Evolutionary conservation across 2,113 vertebrate species (phyloP), one percentile per base, ranked within the genome.

Genomic region (Rhynchomys soricoides): DNA sequence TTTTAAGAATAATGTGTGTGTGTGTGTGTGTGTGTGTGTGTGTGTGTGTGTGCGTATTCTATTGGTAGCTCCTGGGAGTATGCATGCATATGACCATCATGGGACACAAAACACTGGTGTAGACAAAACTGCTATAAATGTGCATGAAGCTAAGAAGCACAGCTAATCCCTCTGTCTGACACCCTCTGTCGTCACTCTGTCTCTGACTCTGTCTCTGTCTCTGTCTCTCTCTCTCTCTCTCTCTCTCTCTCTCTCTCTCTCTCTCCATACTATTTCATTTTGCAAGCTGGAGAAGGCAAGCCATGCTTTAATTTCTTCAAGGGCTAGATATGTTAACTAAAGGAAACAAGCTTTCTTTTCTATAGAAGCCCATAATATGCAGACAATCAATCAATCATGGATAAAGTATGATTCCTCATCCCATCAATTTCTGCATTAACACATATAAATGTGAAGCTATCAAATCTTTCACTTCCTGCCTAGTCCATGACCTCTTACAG

Each of bases 391-490:
- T 89, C 48, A 88, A 26, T 34, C 50, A 85, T 22, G 22, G 68
- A 93, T 94, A 45, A 73, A 45, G 8, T 71, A 34, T 45, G 52
- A 31, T 73, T 75, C 21, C 31, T 89, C 55, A 57, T 81, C 9
- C 43, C 21, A 79, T 91, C 34, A 43, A 1, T 73, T 93, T 96
- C 62, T 73, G 22, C 57, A 57, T 83, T 94, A 95, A 55, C 15
- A 86, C 66, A 45, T 43, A 50, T 86, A 16, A 59, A n/a, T 70
- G 59, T 89, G 52, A 88, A 11, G 3, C 59, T 94, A 85, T 66
- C 21, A 50, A 34, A 89, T 77, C 79, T 77, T 59, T 24, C 3
- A 75, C 78, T 91, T 93, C 74, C 77, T 93, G 1, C 68, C 64
- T 68, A 45, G 48, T 37, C 64, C 89, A 45, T 31, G 16, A 77